A percentile compares a stretch with the other conserved stretches of the same genome.
phyloP scores from a whole-genome alignment of 2,888 invertebrate genomes.

The Phyllotreta striolata region DNA sequence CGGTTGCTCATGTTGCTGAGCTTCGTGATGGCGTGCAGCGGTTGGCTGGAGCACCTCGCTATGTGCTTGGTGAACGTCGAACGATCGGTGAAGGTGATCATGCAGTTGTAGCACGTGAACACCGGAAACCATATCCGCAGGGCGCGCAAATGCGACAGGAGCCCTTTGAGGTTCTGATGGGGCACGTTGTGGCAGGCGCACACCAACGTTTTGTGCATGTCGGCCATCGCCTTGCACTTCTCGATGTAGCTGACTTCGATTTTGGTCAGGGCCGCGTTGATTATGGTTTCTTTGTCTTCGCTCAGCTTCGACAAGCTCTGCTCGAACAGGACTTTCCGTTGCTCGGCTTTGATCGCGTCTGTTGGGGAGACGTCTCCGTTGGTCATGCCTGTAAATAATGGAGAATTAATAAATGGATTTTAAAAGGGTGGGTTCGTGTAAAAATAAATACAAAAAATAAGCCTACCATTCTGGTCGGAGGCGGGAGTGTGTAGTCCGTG shows the following conservation, averaged over 20 bases:
- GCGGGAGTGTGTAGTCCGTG: conserved; percentile 39
- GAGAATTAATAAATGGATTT: not conserved
- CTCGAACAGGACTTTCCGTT: conserved; percentile 57
- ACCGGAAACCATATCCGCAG: conserved; percentile 64
- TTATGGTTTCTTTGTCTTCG: conserved; percentile 49
- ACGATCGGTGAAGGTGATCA: conserved; percentile 64
- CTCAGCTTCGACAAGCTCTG: conserved; percentile 55
- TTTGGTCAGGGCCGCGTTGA: conserved; percentile 52
- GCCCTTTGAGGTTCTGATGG: conserved; percentile 52
- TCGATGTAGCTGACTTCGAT: conserved; percentile 57
- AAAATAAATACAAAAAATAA: conserved; percentile 14
- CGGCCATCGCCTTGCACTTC: conserved; percentile 56
- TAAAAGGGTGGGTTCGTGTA: not conserved
- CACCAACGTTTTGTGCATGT: conserved; percentile 53
- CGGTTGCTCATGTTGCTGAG: conserved; percentile 54
- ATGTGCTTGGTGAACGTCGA: conserved; percentile 55
- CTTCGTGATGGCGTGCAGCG: conserved; percentile 51
- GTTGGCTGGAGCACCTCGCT: conserved; percentile 49
- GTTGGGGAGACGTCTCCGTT: conserved; percentile 8
- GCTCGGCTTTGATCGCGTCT: conserved; percentile 40
- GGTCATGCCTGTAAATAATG: conserved; percentile 7
- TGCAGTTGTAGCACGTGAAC: conserved; percentile 71
- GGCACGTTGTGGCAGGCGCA: conserved; percentile 58
- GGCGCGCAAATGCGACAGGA: conserved; percentile 56
- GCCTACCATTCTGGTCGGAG: conserved; percentile 30